Percentiles rank a stretch among this genome's conserved stretches.
phyloP scores from a whole-genome alignment of 2,888 invertebrate species.

The Conops quadrifasciatus region DNA sequence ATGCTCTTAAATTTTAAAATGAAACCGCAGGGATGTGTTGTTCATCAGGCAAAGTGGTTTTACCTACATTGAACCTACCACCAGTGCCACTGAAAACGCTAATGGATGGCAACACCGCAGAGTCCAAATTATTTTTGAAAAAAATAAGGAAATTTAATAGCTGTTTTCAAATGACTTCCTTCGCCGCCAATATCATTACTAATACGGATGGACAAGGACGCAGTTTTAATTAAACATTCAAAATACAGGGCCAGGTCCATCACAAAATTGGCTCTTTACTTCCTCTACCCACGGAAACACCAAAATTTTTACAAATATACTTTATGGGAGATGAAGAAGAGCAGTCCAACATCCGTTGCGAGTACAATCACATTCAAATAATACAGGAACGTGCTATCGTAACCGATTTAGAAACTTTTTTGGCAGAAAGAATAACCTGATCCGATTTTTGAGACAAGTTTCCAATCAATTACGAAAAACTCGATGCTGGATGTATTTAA shows the following conservation, averaged over 20 bases:
- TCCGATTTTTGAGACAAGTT: slow-evolving; percentile 38
- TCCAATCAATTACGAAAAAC: neutral
- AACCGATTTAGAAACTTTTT: neutral
- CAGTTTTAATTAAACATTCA: slow-evolving; percentile 12
- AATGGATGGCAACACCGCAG: neutral
- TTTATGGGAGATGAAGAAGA: slow-evolving; percentile 14
- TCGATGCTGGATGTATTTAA: slow-evolving; percentile 51
- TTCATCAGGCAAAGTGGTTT: slow-evolving; percentile 14
- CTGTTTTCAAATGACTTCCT: too few species aligned
- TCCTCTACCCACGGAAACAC: neutral
- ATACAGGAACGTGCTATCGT: slow-evolving; percentile 20
- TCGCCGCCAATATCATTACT: slow-evolving; percentile 14
- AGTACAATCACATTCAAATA: slow-evolving; percentile 13
- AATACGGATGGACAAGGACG: slow-evolving; percentile 12
- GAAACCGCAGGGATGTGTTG: slow-evolving; percentile 2
- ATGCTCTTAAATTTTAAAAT: too few species aligned
- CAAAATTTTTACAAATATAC: too few species aligned
- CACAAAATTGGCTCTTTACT: slow-evolving; percentile 9
- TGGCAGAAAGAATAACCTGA: slow-evolving; percentile 33
- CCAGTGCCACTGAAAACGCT: slow-evolving; percentile 10
- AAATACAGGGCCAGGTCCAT: neutral
- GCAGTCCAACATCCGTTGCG: slow-evolving; percentile 1
- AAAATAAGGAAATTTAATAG: too few species aligned
- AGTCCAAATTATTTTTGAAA: slow-evolving; percentile 17
- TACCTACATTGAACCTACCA: slow-evolving; percentile 13